Percentiles rank a stretch among this genome's conserved stretches.
These are phyloP conservation scores for Blastobasis lacticolella DNA, from an alignment of 2,888 invertebrate species.

Conservation along the genomic window DNA sequence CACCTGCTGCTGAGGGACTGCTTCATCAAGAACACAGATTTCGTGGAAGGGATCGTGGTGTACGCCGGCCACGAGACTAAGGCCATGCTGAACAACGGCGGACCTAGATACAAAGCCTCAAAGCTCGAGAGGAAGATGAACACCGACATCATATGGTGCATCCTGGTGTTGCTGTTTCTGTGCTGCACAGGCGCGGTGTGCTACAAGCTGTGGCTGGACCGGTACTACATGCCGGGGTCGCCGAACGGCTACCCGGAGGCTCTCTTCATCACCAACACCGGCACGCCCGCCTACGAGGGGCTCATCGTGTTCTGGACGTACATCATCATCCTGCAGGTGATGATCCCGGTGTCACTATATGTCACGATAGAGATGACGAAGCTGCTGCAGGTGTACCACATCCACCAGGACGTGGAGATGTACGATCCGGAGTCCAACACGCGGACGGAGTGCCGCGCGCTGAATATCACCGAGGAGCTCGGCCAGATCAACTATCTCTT, in stretches of 20 bases:
- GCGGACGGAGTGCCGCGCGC: conserved; percentile 86
- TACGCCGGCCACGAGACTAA: conserved; percentile 98
- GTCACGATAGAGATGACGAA: conserved; percentile 98
- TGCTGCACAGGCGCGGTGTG: conserved; percentile 94
- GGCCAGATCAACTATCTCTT: conserved; percentile 94
- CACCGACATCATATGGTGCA: conserved; percentile 96
- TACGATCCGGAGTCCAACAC: conserved; percentile 89
- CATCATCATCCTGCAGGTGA: conserved; percentile 95
- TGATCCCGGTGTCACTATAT: conserved; percentile 97
- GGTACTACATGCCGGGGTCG: conserved; percentile 43
- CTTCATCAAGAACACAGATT: conserved; percentile 96
- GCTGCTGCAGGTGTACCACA: conserved; percentile 95
- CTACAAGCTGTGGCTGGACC: conserved; percentile 88
- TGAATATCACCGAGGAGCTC: conserved; percentile 97
- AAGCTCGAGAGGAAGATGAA: conserved; percentile 95
- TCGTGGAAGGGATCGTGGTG: conserved; percentile 95
- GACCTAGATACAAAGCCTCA: conserved; percentile 94
- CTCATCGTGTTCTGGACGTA: conserved; percentile 95
- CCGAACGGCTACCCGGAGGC: conserved; percentile 57
- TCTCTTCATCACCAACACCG: conserved; percentile 79
- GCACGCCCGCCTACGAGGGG: conserved; percentile 81
- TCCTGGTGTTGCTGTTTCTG: conserved; percentile 89
- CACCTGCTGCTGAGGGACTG: conserved; percentile 95
- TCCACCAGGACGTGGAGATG: conserved; percentile 91
- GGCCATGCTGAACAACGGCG: conserved; percentile 97